These are phyloP conservation scores for Apodemus agrarius DNA, from an alignment of 2,797 vertebrate species.

Conservation along the genomic window DNA sequence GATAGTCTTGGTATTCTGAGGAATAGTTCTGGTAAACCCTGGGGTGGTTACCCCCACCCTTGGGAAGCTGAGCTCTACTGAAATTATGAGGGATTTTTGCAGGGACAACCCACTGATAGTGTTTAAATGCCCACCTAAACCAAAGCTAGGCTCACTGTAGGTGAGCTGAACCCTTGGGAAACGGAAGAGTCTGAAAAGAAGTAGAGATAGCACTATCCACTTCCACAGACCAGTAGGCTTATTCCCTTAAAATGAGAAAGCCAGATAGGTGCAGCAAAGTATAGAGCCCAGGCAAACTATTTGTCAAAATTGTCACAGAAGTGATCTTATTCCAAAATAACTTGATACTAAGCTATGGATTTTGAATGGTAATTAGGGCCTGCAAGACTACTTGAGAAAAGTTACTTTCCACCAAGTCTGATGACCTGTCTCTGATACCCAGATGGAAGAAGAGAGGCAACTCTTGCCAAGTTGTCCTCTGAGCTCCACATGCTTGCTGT, in stretches of 20 bases:
- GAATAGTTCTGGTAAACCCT: background rate
- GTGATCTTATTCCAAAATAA: background rate
- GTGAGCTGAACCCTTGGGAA: background rate
- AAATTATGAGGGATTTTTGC: rapidly evolving
- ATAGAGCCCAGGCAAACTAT: rapidly evolving
- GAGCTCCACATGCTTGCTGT: background rate
- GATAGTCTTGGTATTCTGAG: background rate
- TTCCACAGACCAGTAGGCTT: background rate
- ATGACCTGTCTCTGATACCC: background rate
- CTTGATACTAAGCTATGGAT: background rate
- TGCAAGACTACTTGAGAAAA: background rate
- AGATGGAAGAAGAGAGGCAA: background rate
- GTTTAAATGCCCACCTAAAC: background rate
- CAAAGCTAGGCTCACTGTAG: background rate
- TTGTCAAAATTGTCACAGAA: background rate
- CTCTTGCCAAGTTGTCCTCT: background rate
- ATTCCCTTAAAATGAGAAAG: background rate
- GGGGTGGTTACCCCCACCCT: background rate
- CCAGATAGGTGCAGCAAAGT: background rate
- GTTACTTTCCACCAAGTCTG: background rate
- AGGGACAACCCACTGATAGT: background rate
- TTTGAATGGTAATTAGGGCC: background rate
- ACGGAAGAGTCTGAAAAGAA: background rate
- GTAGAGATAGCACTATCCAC: too few relatives aligned
- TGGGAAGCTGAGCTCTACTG: background rate